Evolutionary conservation across 2,113 vertebrate species (phyloP), one percentile per base, ranked within the genome.

Genomic region (Gymnorhina tibicen): DNA sequence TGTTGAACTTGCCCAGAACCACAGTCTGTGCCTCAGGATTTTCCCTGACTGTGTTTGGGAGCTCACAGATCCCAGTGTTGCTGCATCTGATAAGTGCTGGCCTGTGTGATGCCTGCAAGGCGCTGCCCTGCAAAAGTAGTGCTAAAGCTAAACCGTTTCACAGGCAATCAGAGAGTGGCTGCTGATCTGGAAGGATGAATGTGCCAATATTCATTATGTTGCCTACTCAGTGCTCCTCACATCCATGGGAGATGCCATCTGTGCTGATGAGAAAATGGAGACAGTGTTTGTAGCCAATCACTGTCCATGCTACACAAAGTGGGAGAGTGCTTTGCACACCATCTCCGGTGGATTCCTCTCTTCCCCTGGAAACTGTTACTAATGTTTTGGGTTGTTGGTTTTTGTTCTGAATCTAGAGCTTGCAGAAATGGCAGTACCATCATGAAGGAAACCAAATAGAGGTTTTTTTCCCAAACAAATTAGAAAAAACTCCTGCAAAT

Each of bases 11-110:
- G 7, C 6, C 15, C 23, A 53, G 58, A 88, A 33, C 3, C 26
- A 30, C 1, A 3, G 20, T 22, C 28, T 70, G 28, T 3, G 3
- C 26, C 37, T 47, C 0, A 2, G 37, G 37, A 49, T 8, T 73
- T 85, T 62, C 41, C n/a, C 9, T 56, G 33, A 1, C 35, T 18
- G 6, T 60, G n/a, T 73, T 49, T 3, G 11, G 53, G 37, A 91
- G 77, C 33, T 76, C 33, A 32, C 4, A 79, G 42, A 27, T 42
- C 39, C 52, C 74, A 32, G 15, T 1, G 7, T 6, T n/a, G 18
- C 15, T 73, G 17, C 0, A 2, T 20, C 39, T 72, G 44, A 3
- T 49, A 56, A 49, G 14, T n/a, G 18, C 33, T 47, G 58, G 16
- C 21, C 33, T 84, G 5, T 32, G 11, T 12, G 16, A 42, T 23